A percentile compares a stretch with the other conserved stretches of the same genome.
Conservation (phyloP, 2,888 invertebrate species). For the Oxyscelio sp. region DNA sequence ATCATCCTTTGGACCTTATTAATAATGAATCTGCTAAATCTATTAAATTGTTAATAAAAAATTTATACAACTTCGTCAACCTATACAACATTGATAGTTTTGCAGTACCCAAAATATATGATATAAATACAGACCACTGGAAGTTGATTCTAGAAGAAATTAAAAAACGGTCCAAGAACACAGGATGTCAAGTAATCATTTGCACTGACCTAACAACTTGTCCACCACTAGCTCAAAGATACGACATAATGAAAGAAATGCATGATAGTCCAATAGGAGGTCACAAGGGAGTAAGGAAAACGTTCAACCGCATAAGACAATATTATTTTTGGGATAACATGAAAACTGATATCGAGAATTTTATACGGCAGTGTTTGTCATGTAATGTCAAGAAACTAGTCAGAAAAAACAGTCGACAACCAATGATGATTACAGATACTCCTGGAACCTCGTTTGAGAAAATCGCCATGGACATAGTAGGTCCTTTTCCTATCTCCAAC, state of each 20-base stretch:
- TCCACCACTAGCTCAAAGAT: neutral
- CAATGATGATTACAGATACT: neutral
- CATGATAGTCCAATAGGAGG: neutral
- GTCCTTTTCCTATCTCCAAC: neutral
- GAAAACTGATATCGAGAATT: neutral
- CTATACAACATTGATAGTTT: too few species aligned
- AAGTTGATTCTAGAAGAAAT: too few species aligned
- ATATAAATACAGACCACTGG: too few species aligned
- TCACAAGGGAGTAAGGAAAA: constrained; percentile 4
- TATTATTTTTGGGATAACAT: neutral
- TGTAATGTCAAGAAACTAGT: neutral
- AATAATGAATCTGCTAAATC: too few species aligned
- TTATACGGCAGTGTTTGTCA: neutral
- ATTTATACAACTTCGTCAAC: too few species aligned
- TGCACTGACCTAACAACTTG: neutral
- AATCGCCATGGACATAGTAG: neutral
- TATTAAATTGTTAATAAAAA: too few species aligned
- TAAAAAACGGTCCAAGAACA: too few species aligned
- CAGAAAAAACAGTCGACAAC: neutral
- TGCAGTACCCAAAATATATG: too few species aligned
- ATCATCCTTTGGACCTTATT: too few species aligned
- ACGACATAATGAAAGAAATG: neutral
- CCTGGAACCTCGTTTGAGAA: neutral
- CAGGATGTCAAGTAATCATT: neutral
- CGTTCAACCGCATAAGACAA: neutral